Conservation (phyloP, 2,888 invertebrate genomes). For the Tachina lurida region DNA sequence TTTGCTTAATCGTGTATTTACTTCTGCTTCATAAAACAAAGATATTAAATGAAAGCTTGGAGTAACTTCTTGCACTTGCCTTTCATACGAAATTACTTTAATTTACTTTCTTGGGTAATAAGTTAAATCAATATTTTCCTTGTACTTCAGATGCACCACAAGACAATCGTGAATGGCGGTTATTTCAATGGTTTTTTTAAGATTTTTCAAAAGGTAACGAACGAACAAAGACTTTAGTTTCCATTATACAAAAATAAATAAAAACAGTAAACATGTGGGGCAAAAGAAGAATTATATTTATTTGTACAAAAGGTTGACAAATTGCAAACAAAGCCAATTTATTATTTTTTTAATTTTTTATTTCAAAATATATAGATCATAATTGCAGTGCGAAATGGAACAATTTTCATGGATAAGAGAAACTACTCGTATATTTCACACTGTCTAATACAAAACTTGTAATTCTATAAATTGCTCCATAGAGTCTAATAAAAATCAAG, state of each 20-base stretch:
- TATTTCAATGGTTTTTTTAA: conserved; percentile 29
- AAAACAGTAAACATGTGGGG: background rate
- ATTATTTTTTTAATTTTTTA: background rate
- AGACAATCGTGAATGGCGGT: background rate
- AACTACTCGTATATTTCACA: background rate
- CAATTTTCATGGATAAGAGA: background rate
- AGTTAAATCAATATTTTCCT: conserved; percentile 42
- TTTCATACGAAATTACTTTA: background rate
- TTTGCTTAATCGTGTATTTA: background rate
- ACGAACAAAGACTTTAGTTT: background rate
- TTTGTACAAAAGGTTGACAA: background rate
- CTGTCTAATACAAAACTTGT: background rate
- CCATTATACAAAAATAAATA: background rate
- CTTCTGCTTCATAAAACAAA: background rate
- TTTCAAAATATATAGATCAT: background rate
- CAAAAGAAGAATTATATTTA: conserved; percentile 26
- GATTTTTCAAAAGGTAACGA: background rate
- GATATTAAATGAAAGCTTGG: background rate
- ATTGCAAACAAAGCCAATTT: background rate
- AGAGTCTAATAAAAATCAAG: background rate
- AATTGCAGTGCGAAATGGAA: background rate
- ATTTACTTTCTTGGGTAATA: conserved; percentile 20
- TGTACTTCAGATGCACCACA: background rate
- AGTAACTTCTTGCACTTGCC: background rate
- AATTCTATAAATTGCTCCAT: background rate